Percentiles rank a stretch among this genome's conserved stretches.
phyloP scores from a whole-genome alignment of 2,797 vertebrate genomes.

The Propithecus deckenii region DNA sequence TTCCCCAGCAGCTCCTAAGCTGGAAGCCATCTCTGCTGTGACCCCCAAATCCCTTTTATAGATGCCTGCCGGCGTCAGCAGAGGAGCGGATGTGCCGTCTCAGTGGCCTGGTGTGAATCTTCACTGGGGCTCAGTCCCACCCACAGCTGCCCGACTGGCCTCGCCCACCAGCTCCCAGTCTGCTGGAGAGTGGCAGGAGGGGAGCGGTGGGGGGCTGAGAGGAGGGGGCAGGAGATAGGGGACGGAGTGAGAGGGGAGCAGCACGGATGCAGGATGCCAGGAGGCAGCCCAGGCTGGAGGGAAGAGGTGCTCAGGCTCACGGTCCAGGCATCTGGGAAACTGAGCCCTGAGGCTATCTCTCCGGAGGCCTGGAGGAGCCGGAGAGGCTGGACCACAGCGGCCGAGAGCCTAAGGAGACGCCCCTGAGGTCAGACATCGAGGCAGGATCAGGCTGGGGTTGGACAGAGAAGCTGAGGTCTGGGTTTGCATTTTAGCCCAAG shows the following conservation, averaged over 20 bases:
- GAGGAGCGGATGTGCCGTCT: neutral
- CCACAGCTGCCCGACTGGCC: neutral
- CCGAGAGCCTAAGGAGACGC: neutral
- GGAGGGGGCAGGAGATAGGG: fast-evolving
- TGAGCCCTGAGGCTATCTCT: neutral
- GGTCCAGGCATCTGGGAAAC: neutral
- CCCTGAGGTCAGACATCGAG: neutral
- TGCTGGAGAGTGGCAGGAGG: neutral
- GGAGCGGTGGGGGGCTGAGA: fast-evolving
- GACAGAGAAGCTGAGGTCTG: neutral
- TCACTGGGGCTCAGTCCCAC: neutral
- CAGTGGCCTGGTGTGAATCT: neutral
- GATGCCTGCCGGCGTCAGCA: neutral
- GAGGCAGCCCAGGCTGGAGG: neutral
- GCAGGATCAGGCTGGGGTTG: neutral
- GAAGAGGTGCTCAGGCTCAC: fast-evolving
- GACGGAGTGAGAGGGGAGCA: neutral
- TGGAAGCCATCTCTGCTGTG: neutral
- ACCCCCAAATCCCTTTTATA: neutral
- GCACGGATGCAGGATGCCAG: neutral
- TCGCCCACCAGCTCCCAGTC: neutral
- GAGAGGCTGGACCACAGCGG: neutral
- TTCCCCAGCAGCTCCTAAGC: neutral
- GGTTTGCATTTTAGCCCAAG: neutral
- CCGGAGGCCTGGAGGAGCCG: neutral